Conservation (phyloP, 2,888 invertebrate species). For the Electrophaes corylata region DNA sequence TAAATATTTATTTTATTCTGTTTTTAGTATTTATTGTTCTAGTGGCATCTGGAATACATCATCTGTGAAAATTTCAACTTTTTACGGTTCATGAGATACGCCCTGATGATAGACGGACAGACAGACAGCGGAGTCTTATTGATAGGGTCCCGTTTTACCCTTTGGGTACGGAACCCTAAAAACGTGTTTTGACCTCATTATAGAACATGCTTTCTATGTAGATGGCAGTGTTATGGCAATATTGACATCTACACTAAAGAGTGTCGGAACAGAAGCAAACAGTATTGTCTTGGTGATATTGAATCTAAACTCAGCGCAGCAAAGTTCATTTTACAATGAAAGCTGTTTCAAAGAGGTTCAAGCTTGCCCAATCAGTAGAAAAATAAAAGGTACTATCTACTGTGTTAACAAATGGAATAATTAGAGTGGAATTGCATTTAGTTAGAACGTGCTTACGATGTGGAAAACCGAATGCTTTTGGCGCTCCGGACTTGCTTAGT, state of each 20-base stretch:
- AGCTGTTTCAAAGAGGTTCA: neutral
- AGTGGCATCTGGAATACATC: too few relatives aligned
- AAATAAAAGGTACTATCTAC: slow-evolving; percentile 17
- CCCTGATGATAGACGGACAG: too few relatives aligned
- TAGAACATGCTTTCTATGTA: neutral
- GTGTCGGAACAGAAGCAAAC: neutral
- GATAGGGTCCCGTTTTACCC: too few relatives aligned
- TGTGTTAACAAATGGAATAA: slow-evolving; percentile 11
- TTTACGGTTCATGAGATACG: too few relatives aligned
- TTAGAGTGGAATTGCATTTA: slow-evolving; percentile 6
- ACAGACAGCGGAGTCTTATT: too few relatives aligned
- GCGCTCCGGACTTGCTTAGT: too few relatives aligned
- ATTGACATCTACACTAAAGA: neutral
- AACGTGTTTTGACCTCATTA: neutral
- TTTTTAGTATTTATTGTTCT: too few relatives aligned
- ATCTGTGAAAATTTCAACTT: too few relatives aligned
- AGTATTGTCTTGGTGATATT: neutral
- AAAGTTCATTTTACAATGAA: neutral
- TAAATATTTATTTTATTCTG: too few relatives aligned
- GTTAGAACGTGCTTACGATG: neutral
- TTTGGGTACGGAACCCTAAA: too few relatives aligned
- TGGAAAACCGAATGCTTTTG: slow-evolving; percentile 2
- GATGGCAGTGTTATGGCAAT: neutral
- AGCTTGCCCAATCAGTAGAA: slow-evolving; percentile 23
- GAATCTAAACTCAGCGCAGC: neutral